Base-by-base conservation (phyloP, 1,140 invertebrate genomes). In the Diuraphis noxia region DNA sequence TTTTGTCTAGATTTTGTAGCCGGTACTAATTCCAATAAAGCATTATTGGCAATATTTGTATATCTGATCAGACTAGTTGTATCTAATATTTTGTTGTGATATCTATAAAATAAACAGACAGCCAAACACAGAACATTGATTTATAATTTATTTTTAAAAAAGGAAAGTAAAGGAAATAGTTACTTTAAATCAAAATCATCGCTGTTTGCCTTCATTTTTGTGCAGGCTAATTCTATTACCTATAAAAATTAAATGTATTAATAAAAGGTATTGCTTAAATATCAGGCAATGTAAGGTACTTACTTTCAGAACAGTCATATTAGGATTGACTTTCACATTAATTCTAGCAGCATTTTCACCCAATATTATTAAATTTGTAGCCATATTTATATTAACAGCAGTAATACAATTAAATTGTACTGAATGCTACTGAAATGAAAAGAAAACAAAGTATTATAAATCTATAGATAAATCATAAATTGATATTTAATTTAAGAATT, bases 21-120 rank as follows among this genome's bases (percentile, higher is more conserved):
- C 93, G 96, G 95, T 72, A 95, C 94, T 94, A 98, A 95, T 94
- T 98, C 97, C 43, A 98, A 93, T 81, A 95, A 95, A 88, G 96
- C 97, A 94, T 97, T 98, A 93, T 98, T 98, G 25, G 97, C 96
- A 82, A 98, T 94, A 49, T 96, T 97, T 89, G 96, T 96, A 94
- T 97, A 98, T 56, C 96, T 95, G 82, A 98, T 94, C 87, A 96
- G 96, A 82, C 95, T 94, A 90, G 96, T 96, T 79, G 96, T 94
- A 93, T 97, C 97, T 19, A 98, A 93, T 56, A 96, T 94, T 93
- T 96, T 95, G 93, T 96, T 97, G 93, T 96, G 96, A 94, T 97
- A 97, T 87, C 95, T 95, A 92, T 86, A 93, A 93, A 92, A 92
- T 36, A n/a, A 88, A 92, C 77, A 85, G 91, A 92, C 91, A 89